Conservation (phyloP, 2,797 vertebrate species). For the Falco columbarius region DNA sequence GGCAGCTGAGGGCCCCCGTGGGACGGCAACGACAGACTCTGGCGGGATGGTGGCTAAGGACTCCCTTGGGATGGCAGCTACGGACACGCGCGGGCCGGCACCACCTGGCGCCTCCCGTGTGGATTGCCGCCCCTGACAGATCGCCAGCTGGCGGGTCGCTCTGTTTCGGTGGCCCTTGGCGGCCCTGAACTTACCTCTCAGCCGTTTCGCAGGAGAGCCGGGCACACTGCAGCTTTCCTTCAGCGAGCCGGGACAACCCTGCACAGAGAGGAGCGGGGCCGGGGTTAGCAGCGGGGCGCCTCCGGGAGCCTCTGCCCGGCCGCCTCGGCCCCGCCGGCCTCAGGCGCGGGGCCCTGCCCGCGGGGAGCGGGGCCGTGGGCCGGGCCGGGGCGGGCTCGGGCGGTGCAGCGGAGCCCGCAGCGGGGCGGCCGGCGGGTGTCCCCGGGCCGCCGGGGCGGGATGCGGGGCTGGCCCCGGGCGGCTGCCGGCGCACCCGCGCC, state of each 20-base stretch:
- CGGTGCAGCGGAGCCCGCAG: not conserved
- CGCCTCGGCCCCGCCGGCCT: not conserved
- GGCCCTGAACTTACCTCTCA: not conserved
- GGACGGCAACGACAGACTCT: too few relatives aligned
- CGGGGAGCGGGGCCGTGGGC: not conserved
- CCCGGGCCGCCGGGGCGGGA: not conserved
- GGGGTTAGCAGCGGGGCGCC: fast-evolving
- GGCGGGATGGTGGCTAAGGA: not conserved
- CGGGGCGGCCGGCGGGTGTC: not conserved
- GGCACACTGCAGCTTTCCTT: not conserved
- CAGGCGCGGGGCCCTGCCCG: not conserved
- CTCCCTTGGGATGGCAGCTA: too few relatives aligned
- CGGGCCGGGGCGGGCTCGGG: not conserved
- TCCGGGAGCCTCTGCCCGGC: not conserved
- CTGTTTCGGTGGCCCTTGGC: not conserved
- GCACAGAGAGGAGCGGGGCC: not conserved
- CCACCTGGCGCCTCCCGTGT: not conserved
- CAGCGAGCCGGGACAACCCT: not conserved
- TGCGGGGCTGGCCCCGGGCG: not conserved
- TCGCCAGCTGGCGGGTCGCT: not conserved
- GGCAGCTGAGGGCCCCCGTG: too few relatives aligned
- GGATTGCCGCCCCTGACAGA: not conserved
- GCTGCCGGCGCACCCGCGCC: not conserved
- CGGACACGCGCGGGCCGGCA: not conserved
- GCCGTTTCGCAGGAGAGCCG: not conserved